Evolutionary conservation across 2,113 vertebrate species (phyloP), one percentile per base, ranked within the genome.

Genomic region (Genyomyrus donnyi): DNA sequence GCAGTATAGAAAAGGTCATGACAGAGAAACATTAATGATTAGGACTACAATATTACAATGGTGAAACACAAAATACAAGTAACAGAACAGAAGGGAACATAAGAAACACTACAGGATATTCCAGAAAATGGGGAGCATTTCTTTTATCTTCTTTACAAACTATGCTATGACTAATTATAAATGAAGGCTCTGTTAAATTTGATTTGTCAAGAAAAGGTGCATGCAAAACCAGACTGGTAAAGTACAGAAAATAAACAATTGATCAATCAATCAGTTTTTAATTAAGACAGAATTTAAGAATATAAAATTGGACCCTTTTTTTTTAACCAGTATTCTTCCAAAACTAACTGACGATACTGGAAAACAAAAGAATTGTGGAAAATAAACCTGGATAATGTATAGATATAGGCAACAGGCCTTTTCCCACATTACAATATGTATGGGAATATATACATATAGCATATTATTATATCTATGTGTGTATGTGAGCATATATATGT

Each of bases 181-280:
- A 89, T 80, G 58, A 35, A 89, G n/a, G 27, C 27, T n/a, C n/a
- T 31, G 8, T 52, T 50, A 74, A 49, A 77, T 35, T 27, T 88
- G 35, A 58, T 88, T 62, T 88, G 83, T 24, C 15, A 15, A 89
- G 87, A 62, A 49, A 89, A 89, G 17, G 48, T 89, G 6, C 50
- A 48, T 53, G 85, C n/a, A 87, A 53, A 87, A 39, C 27, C 85
- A 35, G 85, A 53, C 85, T 17, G 77, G 24, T 13, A 48, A 56
- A 53, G n/a, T 87, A 35, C n/a, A 87, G 31, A 27, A 87, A 53
- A 56, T 87, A 19, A 56, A 35, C 5, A 53, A 46, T 2, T 85
- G 42, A 45, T 83, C 39, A 39, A 21, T 83, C n/a, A 42, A 31
- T 83, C 19, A 21, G 46, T 52, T 50, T 86, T 86, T 86, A 86